These are phyloP conservation scores for Orycteropus afer DNA, from an alignment of 2,113 vertebrate genomes.

Conservation along the genomic window DNA sequence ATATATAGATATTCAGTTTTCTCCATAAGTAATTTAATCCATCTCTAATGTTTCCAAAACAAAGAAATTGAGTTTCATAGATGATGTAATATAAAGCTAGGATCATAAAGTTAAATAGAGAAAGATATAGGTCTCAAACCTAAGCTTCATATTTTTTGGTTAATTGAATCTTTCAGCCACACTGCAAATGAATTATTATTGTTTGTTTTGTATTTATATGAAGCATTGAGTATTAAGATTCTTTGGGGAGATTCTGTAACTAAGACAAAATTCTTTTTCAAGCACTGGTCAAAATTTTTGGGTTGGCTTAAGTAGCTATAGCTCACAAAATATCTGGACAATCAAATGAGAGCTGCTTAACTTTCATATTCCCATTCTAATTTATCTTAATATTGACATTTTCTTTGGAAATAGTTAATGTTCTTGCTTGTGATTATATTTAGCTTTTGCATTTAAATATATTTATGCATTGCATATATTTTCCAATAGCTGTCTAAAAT, in stretches of 20 bases:
- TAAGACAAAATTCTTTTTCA: background rate
- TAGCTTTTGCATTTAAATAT: background rate
- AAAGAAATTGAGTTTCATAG: background rate
- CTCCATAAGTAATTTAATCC: background rate
- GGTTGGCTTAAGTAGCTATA: background rate
- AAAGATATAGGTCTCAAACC: background rate
- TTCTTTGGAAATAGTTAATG: background rate
- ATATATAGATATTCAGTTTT: background rate
- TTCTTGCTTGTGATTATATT: constrained; percentile 9
- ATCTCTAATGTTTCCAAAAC: background rate
- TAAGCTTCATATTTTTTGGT: background rate
- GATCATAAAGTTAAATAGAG: background rate
- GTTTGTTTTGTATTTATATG: background rate
- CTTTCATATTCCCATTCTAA: background rate
- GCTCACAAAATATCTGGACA: background rate
- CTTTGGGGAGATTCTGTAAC: background rate
- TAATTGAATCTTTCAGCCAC: background rate
- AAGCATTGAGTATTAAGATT: background rate
- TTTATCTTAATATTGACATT: background rate
- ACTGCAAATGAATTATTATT: background rate
- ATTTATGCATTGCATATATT: background rate
- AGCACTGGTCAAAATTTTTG: background rate
- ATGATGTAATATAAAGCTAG: background rate
- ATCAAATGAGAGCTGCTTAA: background rate
- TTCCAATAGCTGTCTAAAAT: background rate